A percentile compares a stretch with the other conserved stretches of the same genome.
Evolutionary conservation across 2,888 invertebrate species (phyloP).

Genomic region (Drosophila setosimentum): DNA sequence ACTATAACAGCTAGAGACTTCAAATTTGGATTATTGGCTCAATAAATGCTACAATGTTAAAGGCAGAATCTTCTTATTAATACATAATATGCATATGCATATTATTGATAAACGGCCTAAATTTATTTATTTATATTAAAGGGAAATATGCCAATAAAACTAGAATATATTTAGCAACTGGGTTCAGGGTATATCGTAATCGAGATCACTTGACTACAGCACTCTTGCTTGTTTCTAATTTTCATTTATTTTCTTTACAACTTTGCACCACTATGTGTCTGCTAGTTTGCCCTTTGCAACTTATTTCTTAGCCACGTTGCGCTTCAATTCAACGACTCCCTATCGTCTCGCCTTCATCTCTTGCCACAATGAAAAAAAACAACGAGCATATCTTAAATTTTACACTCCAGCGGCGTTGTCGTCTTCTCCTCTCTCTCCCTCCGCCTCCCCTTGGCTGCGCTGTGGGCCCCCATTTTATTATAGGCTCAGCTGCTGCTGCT

Average conservation of each 20-base stretch:
- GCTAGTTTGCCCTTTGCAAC: conserved; percentile 58
- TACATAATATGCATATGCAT: too few species aligned
- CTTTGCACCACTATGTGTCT: conserved; percentile 51
- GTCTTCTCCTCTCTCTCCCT: conserved; percentile 11
- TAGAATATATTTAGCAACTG: too few species aligned
- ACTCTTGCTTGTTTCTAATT: too few species aligned
- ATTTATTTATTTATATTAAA: too few species aligned
- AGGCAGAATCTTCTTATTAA: too few species aligned
- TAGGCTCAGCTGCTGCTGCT: conserved; percentile 41
- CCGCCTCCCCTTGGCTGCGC: neutral
- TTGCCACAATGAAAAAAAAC: conserved; percentile 12
- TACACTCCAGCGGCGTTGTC: conserved; percentile 58
- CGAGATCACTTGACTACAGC: too few species aligned
- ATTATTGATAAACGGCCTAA: too few species aligned
- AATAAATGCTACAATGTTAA: too few species aligned
- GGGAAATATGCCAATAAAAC: too few species aligned
- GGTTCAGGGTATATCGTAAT: too few species aligned
- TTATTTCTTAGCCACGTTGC: conserved; percentile 66
- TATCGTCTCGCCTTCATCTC: conserved; percentile 28
- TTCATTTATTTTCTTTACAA: neutral
- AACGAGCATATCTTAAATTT: conserved; percentile 66
- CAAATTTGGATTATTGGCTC: too few species aligned
- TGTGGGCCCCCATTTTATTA: conserved; percentile 31
- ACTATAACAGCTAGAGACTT: too few species aligned
- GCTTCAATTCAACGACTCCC: conserved; percentile 63